Conservation (phyloP, 2,113 vertebrate genomes). For the Eolophus roseicapilla region DNA sequence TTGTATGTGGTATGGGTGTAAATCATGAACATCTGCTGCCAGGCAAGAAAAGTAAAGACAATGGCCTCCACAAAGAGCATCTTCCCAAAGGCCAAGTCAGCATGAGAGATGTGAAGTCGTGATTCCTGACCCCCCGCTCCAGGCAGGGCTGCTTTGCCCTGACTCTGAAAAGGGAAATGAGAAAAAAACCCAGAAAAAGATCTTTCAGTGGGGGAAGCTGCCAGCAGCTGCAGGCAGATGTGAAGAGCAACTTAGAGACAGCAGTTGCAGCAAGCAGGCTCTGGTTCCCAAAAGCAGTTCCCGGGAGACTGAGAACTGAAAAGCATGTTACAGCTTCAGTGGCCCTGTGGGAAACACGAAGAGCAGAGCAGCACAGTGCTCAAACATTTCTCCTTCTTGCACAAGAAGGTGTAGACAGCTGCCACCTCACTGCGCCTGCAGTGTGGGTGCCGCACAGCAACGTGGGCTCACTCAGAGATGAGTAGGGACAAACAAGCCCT, state of each 20-base stretch:
- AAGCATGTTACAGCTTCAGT: background rate
- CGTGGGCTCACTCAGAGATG: rapidly evolving
- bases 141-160: background rate
- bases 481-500: background rate
- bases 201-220: background rate
- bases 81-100: background rate
- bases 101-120: background rate
- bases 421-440: background rate
- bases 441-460: rapidly evolving
- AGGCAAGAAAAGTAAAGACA: background rate
- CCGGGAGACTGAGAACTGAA: background rate
- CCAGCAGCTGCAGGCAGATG: background rate
- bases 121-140: background rate
- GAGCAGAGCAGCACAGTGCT: background rate
- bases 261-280: background rate
- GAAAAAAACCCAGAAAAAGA: background rate
- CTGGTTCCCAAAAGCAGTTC: background rate
- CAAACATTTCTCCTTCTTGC: background rate
- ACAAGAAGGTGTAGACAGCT: background rate
- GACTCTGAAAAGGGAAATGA: background rate
- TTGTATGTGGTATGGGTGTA: background rate
- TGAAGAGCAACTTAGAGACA: background rate
- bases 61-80: background rate
- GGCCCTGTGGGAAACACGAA: background rate
- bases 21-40: background rate